Evolutionary conservation across 2,888 invertebrate species (phyloP), one percentile per base, ranked within the genome.

Genomic region (Piscicola geometra): DNA sequence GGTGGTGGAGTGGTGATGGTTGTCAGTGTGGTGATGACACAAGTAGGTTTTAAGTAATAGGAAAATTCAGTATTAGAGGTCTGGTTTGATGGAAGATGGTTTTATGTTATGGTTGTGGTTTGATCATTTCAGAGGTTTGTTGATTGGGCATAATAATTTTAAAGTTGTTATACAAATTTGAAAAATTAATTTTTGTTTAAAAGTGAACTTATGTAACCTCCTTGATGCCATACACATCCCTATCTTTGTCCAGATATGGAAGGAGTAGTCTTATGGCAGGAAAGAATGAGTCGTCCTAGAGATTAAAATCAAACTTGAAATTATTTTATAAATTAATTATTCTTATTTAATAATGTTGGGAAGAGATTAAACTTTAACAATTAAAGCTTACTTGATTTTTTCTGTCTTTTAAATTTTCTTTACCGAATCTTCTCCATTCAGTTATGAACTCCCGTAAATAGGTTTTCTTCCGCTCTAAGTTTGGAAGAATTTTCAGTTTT

Each of bases 191-290:
- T 41, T 41, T 41, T 41, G 41, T 5, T 5, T 9, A 41, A 41
- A 41, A 41, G 30, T 25, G n/a, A 35, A 73, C 33, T 66, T 50
- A 32, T 71, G 77, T 76, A 79, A 86, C 86, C 83, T 92, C 91
- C 86, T 93, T 92, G 78, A 96, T 87, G 30, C 93, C 92, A 85
- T 93, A 93, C 0, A 93, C 89, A 56, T 89, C 89, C 79, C 95
- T 88, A 79, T 91, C 90, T 79, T 90, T 89, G 82, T 96, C 96
- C 47, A 89, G 86, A 77, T 89, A 88, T 0, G 95, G 94, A 36
- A 95, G 82, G 15, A 96, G 85, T 47, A 95, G 87, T 79, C 95
- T 88, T 80, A 96, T 83, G 64, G 93, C 88, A 9, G 92, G 90
- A 84, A 89, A 93, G 79, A 87, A 86, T 1, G 86, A 86, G 80